Evolutionary conservation across 2,113 vertebrate genomes (phyloP).

Genomic region (Cygnus buccinator): DNA sequence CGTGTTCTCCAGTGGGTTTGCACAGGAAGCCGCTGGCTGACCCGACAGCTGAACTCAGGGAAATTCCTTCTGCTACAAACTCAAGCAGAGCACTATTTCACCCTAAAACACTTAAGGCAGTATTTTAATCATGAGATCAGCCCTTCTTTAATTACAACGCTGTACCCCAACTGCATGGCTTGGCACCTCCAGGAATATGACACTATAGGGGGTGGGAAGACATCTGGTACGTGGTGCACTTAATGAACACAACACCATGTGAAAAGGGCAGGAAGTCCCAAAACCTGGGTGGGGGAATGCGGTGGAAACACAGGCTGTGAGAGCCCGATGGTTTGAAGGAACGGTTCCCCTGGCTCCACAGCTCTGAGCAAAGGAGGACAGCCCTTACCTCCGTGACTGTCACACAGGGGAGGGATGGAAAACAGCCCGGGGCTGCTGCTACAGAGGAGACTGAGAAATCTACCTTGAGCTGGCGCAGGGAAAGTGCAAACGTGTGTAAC

Average conservation of each 20-base stretch:
- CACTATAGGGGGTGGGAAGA: fast-evolving
- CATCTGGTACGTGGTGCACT: too few species aligned
- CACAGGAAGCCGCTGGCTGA: neutral
- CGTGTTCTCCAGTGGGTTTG: neutral
- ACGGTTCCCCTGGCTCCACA: fast-evolving
- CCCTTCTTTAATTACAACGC: neutral
- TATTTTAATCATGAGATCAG: neutral
- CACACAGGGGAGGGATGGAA: neutral
- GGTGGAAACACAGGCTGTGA: neutral
- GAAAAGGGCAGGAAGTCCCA: neutral
- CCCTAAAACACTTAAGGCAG: neutral
- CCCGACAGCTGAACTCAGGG: neutral
- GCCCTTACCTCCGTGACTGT: fast-evolving
- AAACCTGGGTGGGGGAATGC: fast-evolving
- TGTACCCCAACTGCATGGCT: neutral
- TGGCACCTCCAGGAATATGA: neutral
- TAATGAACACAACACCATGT: neutral
- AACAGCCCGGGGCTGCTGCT: neutral
- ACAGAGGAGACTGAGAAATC: neutral
- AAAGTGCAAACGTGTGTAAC: fast-evolving
- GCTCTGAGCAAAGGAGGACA: neutral
- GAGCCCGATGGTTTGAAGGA: neutral
- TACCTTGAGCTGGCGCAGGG: neutral
- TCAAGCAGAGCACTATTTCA: neutral
- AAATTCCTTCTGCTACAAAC: neutral